These are phyloP conservation scores for Malthinus seriepunctatus DNA, from an alignment of 2,888 invertebrate species.

Conservation along the genomic window DNA sequence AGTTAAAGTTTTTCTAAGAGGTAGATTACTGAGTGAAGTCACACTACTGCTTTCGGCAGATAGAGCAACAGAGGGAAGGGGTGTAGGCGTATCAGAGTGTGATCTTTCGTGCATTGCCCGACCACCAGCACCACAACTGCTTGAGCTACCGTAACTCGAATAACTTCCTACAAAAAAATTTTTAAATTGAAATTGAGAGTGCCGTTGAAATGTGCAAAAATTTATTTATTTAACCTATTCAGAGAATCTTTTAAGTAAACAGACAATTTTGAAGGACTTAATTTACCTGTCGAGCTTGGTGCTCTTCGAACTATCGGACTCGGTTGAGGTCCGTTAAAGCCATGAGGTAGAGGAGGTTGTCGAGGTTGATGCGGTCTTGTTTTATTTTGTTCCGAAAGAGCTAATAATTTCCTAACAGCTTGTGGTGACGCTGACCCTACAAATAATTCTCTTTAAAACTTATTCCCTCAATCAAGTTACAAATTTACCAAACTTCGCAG, in stretches of 20 bases:
- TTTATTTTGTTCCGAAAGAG: conserved; percentile 86
- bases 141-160: conserved; percentile 60
- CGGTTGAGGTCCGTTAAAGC: conserved; percentile 64
- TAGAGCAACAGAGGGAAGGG: conserved; percentile 83
- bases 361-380: conserved; percentile 87
- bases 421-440: conserved; percentile 92
- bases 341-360: conserved; percentile 57
- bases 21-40: conserved; percentile 88
- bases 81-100: conserved; percentile 86
- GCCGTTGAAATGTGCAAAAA: neutral
- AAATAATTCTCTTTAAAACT: conserved; percentile 14
- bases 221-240: no score
- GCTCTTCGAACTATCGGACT: conserved; percentile 64
- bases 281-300: conserved; percentile 55
- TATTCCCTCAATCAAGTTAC: neutral
- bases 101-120: conserved; percentile 84
- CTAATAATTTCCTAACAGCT: conserved; percentile 92
- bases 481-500: conserved; percentile 67
- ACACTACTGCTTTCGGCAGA: conserved; percentile 96
- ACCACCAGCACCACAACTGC: conserved; percentile 53
- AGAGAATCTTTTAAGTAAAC: no score
- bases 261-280: neutral
- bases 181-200: neutral
- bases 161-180: conserved; percentile 51
- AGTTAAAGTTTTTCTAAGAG: conserved; percentile 79